Evolutionary conservation across 2,797 vertebrate species (phyloP).

Genomic region (Taenioides sp.): DNA sequence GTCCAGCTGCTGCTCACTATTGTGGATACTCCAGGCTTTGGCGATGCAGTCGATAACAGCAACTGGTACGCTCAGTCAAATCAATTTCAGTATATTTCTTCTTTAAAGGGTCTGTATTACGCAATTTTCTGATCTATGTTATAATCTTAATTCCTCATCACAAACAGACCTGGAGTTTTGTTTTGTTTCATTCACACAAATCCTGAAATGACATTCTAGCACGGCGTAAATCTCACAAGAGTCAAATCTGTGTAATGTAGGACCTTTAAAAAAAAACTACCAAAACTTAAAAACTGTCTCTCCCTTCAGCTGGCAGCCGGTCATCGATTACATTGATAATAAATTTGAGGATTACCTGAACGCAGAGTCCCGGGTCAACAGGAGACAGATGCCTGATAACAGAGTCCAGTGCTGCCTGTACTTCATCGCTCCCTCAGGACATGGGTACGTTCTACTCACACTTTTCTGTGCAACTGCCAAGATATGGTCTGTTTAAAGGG

Average conservation of each 20-base stretch:
- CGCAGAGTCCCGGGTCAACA: conserved; percentile 93
- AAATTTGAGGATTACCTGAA: conserved; percentile 98
- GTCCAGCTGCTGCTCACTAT: conserved; percentile 94
- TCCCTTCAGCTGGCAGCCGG: conserved; percentile 89
- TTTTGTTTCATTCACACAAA: too few species aligned
- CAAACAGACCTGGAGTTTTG: too few species aligned
- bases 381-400: conserved; percentile 92
- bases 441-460: conserved; percentile 81
- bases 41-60: conserved; percentile 96
- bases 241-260: too few species aligned
- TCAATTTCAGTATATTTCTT: neutral
- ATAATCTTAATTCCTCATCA: too few species aligned
- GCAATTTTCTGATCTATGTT: too few species aligned
- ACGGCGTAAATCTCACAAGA: too few species aligned
- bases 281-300: neutral
- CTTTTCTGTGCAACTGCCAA: too few species aligned
- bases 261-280: too few species aligned
- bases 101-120: neutral
- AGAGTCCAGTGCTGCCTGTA: conserved; percentile 95
- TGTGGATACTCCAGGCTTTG: conserved; percentile 95
- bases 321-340: conserved; percentile 94
- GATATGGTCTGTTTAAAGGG: neutral
- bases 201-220: too few species aligned
- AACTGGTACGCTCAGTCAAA: conserved; percentile 83
- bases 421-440: conserved; percentile 96